These are phyloP conservation scores for Cheirogaleus major DNA, from an alignment of 2,797 vertebrate species.

Conservation along the genomic window DNA sequence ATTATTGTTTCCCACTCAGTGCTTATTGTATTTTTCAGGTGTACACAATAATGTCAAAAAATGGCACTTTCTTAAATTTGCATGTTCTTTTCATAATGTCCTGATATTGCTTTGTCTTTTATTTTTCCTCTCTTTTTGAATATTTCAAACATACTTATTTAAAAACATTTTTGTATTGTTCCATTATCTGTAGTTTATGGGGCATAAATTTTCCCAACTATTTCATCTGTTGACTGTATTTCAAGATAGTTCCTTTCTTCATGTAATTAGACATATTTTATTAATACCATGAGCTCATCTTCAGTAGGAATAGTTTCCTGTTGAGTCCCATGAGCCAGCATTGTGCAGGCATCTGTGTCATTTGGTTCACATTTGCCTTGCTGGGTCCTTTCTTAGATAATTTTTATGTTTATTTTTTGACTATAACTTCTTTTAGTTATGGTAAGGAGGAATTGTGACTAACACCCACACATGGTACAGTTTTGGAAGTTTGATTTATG, in stretches of 20 bases:
- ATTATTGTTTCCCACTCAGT: neutral
- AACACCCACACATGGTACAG: constrained; percentile 65
- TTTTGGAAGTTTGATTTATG: constrained; percentile 73
- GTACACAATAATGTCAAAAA: neutral
- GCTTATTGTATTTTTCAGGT: neutral
- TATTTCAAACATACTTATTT: neutral
- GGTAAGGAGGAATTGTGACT: constrained; percentile 58
- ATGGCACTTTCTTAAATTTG: neutral
- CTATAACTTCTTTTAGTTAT: constrained; percentile 52
- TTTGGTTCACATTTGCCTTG: constrained; percentile 57
- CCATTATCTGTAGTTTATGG: neutral
- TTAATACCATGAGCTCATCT: neutral
- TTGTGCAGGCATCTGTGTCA: neutral
- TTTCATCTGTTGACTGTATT: neutral
- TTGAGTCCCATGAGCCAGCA: neutral
- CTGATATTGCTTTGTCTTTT: neutral
- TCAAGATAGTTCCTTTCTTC: constrained; percentile 5
- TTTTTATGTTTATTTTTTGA: constrained; percentile 66
- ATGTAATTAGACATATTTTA: neutral
- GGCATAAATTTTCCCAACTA: neutral
- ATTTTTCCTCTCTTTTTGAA: neutral
- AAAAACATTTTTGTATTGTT: constrained; percentile 11
- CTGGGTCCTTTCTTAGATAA: constrained; percentile 41
- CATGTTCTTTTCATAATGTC: neutral
- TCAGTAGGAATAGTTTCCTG: neutral